These are phyloP conservation scores for Chlamydotis undulata DNA, from an alignment of 2,113 vertebrate genomes.

Conservation along the genomic window DNA sequence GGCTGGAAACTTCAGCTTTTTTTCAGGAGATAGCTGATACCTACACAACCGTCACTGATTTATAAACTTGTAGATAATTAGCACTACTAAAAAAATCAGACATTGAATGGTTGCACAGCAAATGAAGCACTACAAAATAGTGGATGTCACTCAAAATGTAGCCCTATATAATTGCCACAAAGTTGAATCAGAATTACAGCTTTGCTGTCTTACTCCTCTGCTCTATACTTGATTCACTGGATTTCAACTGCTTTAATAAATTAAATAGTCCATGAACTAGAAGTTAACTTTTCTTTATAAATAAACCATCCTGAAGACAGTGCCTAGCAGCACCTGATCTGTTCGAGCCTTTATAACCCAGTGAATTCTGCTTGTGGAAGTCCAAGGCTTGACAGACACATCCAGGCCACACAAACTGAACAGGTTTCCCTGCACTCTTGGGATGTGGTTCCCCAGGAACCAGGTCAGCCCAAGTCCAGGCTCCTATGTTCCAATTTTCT, in stretches of 20 bases:
- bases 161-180: background rate
- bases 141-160: background rate
- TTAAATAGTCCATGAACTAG: background rate
- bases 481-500: background rate
- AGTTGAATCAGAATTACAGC: background rate
- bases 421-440: background rate
- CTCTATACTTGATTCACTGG: background rate
- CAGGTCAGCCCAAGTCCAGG: background rate
- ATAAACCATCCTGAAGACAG: background rate
- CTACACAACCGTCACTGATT: background rate
- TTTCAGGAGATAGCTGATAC: background rate
- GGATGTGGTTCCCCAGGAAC: background rate
- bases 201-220: background rate
- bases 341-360: background rate
- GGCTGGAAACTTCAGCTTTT: background rate
- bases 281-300: background rate
- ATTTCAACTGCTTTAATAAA: conserved; percentile 16
- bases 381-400: background rate
- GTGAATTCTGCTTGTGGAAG: background rate
- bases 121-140: background rate
- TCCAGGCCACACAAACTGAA: background rate
- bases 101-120: background rate
- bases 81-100: background rate
- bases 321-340: background rate
- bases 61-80: background rate